Evolutionary conservation across 1,140 invertebrate genomes (phyloP).

Genomic region (Eubasilissa regina): DNA sequence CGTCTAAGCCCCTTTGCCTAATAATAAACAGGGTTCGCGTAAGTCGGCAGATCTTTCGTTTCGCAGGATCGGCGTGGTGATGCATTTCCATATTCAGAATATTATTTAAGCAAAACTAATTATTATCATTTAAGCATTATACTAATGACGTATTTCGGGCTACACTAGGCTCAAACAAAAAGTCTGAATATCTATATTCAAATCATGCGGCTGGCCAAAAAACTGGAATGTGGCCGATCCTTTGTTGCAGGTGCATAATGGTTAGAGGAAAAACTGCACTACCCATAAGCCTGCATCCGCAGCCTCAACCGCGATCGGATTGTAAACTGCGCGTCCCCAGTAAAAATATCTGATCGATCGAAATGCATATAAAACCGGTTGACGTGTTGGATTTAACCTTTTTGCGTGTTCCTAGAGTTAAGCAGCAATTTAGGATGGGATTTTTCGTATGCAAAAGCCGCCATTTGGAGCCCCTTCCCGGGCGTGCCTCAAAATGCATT

Average conservation of each 20-base stretch:
- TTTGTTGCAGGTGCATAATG: constrained; percentile 34
- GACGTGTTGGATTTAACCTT: background rate
- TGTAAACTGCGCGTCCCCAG: too few relatives aligned
- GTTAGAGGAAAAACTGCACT: constrained; percentile 18
- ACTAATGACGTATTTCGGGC: constrained; percentile 22
- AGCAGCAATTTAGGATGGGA: background rate
- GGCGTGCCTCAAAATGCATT: constrained; percentile 38
- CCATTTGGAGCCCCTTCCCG: constrained; percentile 19
- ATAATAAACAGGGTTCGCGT: too few relatives aligned
- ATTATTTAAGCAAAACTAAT: too few relatives aligned
- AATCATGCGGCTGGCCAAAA: constrained; percentile 21
- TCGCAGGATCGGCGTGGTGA: too few relatives aligned
- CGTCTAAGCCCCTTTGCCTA: too few relatives aligned
- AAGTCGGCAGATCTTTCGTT: too few relatives aligned
- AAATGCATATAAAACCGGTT: background rate
- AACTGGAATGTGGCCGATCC: constrained; percentile 9
- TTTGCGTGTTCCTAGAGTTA: background rate
- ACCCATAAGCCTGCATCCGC: background rate
- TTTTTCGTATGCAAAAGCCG: constrained; percentile 16
- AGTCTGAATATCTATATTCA: constrained; percentile 31
- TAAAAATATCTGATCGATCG: too few relatives aligned
- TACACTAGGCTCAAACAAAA: constrained; percentile 22
- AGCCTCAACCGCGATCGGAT: background rate
- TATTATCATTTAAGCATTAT: background rate
- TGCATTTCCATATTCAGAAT: too few relatives aligned